phyloP scores from a whole-genome alignment of 2,797 vertebrate genomes.

The Petrocephalus sullivani region DNA sequence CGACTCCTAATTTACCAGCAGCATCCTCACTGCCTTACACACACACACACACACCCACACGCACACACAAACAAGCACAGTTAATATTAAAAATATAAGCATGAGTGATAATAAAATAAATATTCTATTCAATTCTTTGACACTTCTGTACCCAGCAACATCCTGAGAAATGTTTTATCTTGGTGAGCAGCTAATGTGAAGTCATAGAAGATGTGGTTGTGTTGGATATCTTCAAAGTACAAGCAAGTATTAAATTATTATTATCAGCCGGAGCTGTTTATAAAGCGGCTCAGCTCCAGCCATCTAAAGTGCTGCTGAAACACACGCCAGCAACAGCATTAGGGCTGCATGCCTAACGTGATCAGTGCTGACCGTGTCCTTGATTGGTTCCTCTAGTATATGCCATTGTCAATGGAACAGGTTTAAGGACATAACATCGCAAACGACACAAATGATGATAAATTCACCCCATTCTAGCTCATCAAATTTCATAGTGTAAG shows the following conservation, averaged over 20 bases:
- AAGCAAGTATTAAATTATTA: not conserved
- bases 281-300: not conserved
- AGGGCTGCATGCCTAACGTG: not conserved
- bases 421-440: not conserved
- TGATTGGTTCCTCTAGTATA: not conserved
- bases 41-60: not conserved
- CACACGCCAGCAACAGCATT: not conserved
- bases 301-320: not conserved
- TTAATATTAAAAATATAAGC: not conserved
- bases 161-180: not conserved
- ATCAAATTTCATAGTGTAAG: not conserved
- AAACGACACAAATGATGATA: not conserved
- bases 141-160: not conserved
- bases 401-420: not conserved
- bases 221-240: not conserved
- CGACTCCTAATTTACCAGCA: not conserved
- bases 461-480: not conserved
- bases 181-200: not conserved
- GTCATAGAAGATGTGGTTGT: not conserved
- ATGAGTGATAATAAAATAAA: not conserved
- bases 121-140: not conserved
- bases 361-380: not conserved
- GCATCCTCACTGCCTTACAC: not conserved
- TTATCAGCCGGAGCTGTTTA: not conserved
- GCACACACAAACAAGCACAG: not conserved